A percentile compares a stretch with the other conserved stretches of the same genome.
Evolutionary conservation across 2,113 vertebrate species (phyloP).

Genomic region (Calyptomena viridis): DNA sequence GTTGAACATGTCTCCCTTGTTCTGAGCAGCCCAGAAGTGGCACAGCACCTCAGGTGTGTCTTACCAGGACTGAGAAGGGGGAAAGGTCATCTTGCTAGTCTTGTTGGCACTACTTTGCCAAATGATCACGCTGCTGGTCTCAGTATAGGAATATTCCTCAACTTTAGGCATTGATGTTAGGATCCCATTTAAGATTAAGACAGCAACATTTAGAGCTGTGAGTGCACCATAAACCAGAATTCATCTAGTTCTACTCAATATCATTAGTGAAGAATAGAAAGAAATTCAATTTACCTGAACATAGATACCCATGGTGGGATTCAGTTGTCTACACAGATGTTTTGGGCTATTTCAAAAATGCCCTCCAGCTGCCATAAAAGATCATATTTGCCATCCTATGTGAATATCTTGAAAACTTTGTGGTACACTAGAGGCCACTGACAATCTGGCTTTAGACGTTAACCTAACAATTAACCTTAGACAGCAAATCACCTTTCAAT

Average conservation of each 20-base stretch:
- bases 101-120: background rate
- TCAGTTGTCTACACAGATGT: background rate
- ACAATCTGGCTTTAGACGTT: background rate
- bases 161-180: background rate
- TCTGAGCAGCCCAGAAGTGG: background rate
- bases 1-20: background rate
- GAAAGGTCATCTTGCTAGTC: background rate
- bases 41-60: background rate
- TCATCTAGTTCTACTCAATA: background rate
- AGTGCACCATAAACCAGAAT: background rate
- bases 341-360: background rate
- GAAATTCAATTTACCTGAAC: background rate
- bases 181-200: background rate
- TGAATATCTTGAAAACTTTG: background rate
- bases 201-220: background rate
- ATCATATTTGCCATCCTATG: background rate
- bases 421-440: background rate
- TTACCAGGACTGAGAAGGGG: background rate
- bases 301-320: background rate
- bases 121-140: background rate
- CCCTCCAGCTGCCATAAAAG: background rate
- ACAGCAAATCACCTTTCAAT: background rate
- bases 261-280: background rate
- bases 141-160: background rate
- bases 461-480: background rate